phyloP scores from a whole-genome alignment of 2,888 invertebrate species.

The Drosophila meridiana region DNA sequence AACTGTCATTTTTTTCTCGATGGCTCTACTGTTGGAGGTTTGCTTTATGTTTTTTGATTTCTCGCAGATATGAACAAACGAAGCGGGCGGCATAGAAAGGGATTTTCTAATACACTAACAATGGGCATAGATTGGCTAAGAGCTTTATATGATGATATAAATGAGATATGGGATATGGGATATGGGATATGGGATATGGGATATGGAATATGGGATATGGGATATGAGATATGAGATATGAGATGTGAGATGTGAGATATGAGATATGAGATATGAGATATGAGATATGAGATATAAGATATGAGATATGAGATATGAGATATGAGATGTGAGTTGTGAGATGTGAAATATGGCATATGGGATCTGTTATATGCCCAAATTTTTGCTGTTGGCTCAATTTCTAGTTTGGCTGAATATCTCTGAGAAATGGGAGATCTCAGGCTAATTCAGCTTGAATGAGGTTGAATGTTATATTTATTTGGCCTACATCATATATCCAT shows the following conservation, averaged over 20 bases:
- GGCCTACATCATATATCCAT: neutral
- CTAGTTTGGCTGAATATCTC: neutral
- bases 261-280: neutral
- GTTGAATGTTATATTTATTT: neutral
- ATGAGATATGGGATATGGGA: no score
- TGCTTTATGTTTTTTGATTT: constrained; percentile 42
- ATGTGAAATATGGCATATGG: neutral
- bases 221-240: no score
- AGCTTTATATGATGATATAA: neutral
- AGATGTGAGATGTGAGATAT: neutral
- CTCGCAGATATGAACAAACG: constrained; percentile 18
- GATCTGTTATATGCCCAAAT: neutral
- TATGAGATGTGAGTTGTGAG: neutral
- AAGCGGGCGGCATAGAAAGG: neutral
- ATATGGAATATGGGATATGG: neutral
- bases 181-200: neutral
- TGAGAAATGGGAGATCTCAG: no score
- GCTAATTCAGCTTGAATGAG: neutral
- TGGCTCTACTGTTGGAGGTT: neutral
- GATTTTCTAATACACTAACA: constrained; percentile 3
- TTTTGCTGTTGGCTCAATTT: no score
- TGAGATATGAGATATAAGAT: neutral
- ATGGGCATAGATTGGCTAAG: neutral
- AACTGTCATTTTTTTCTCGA: constrained; percentile 67
- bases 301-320: no score